Evolutionary conservation across 2,888 invertebrate genomes (phyloP).

Genomic region (Galerucella nymphaeae): DNA sequence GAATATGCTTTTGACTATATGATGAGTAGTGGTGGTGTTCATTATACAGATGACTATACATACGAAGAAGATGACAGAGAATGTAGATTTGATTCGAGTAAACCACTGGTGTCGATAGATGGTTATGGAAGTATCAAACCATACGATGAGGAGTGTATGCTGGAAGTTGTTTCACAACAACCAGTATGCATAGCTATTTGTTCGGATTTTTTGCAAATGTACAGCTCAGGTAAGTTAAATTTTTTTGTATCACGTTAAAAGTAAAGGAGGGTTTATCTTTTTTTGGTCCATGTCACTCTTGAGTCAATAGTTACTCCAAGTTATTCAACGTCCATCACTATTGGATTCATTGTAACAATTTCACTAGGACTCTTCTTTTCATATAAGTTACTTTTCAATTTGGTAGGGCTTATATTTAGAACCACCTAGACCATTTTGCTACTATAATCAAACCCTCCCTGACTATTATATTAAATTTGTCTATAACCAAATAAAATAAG

Average conservation of each 20-base stretch:
- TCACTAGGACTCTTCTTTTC: no score
- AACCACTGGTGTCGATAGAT: background rate
- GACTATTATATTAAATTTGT: no score
- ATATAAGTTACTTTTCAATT: no score
- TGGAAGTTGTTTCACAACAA: background rate
- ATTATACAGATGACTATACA: background rate
- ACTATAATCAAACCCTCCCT: no score
- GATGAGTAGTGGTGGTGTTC: background rate
- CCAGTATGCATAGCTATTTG: conserved; percentile 4
- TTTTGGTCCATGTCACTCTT: no score
- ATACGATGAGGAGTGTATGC: background rate
- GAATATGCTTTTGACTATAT: background rate
- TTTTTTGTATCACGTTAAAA: background rate
- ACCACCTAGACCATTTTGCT: no score
- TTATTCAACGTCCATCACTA: no score
- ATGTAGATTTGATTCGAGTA: background rate
- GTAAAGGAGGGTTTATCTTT: no score
- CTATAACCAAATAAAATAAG: no score
- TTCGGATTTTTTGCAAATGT: background rate
- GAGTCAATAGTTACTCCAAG: no score
- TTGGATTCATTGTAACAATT: no score
- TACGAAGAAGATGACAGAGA: background rate
- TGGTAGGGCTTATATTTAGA: no score
- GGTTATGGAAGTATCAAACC: background rate
- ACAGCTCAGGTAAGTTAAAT: background rate